Evolutionary conservation across 2,888 invertebrate genomes (phyloP).

Genomic region (Ormia ochracea): DNA sequence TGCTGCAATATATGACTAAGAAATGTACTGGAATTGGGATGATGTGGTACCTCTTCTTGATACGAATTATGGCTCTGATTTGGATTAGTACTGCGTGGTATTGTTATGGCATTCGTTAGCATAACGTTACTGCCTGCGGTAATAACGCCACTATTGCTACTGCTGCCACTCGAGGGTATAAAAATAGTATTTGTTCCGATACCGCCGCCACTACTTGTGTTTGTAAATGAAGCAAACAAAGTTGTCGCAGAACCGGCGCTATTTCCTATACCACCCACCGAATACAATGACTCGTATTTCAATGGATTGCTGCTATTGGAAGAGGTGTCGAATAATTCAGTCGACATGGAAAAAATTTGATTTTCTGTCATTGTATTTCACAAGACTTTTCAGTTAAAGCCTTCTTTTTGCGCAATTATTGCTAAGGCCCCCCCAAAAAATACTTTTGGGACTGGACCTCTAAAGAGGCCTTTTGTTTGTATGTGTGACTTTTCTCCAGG

Average conservation of each 20-base stretch:
- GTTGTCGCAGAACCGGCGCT: conserved; percentile 54
- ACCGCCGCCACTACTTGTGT: conserved; percentile 31
- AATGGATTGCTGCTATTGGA: conserved; percentile 75
- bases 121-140: conserved; percentile 71
- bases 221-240: conserved; percentile 62
- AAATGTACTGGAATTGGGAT: conserved; percentile 71
- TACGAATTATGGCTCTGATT: conserved; percentile 72
- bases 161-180: conserved; percentile 23
- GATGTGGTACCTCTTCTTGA: conserved; percentile 67
- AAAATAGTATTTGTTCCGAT: conserved; percentile 41
- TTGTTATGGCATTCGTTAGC: conserved; percentile 75
- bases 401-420: conserved; percentile 5
- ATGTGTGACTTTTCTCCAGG: background rate
- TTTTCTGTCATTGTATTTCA: conserved; percentile 75
- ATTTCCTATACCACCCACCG: conserved; percentile 65
- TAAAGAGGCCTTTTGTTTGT: conserved; percentile 30
- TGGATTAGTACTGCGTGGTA: conserved; percentile 75
- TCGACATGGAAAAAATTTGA: conserved; percentile 76
- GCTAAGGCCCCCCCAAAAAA: conserved; percentile 20
- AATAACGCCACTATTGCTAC: conserved; percentile 36
- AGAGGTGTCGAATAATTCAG: conserved; percentile 76
- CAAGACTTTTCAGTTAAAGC: conserved; percentile 23
- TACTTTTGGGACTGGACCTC: conserved; percentile 42
- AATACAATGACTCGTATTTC: conserved; percentile 73
- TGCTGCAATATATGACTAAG: conserved; percentile 68